Evolutionary conservation across 2,113 vertebrate species (phyloP).

Genomic region (Lathamus discolor): DNA sequence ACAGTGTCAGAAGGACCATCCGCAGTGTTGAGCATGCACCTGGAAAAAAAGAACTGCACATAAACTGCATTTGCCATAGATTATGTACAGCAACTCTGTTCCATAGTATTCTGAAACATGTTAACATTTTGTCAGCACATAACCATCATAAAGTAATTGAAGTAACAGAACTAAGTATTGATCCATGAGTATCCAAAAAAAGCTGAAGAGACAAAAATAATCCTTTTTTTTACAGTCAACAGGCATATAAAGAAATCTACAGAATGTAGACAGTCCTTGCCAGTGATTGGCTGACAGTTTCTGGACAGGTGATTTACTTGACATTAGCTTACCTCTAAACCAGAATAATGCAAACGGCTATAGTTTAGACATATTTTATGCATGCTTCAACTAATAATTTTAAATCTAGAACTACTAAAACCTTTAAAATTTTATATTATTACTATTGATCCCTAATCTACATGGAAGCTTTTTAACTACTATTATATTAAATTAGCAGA

Average conservation of each 20-base stretch:
- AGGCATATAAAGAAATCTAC: background rate
- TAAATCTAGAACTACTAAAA: background rate
- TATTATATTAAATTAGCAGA: background rate
- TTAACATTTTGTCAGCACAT: background rate
- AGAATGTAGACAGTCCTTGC: background rate
- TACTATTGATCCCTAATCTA: background rate
- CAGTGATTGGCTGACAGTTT: background rate
- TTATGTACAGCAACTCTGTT: background rate
- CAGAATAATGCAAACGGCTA: background rate
- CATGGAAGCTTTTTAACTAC: background rate
- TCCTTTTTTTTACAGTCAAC: background rate
- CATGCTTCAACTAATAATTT: background rate
- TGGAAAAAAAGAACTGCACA: conserved; percentile 56
- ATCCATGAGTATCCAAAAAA: background rate
- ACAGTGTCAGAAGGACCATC: conserved; percentile 92
- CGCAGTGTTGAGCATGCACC: conserved; percentile 96
- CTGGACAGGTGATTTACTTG: background rate
- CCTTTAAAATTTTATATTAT: background rate
- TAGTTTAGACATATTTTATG: background rate
- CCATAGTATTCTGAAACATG: background rate
- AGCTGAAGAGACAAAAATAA: background rate
- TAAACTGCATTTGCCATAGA: background rate
- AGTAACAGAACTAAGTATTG: background rate
- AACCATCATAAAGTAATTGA: background rate
- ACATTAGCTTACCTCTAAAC: background rate